Conservation (phyloP, 2,113 vertebrate species). For the Nyctibius bracteatus region DNA sequence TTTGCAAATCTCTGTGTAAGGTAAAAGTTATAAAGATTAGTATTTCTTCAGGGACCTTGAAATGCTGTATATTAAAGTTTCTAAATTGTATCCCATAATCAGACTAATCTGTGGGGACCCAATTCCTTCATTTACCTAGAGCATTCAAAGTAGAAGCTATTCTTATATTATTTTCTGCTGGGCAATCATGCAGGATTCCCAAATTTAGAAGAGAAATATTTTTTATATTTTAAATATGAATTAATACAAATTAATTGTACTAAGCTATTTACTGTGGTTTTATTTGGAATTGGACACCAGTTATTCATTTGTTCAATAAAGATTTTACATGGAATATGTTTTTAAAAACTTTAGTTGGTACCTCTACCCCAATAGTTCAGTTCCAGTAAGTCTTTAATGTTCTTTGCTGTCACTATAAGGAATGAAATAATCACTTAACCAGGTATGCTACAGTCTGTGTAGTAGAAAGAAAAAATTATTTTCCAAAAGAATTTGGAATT, state of each 20-base stretch:
- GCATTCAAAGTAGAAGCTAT: neutral
- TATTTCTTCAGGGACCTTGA: neutral
- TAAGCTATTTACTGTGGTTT: neutral
- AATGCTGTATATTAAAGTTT: neutral
- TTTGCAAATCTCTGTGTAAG: neutral
- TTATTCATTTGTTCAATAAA: slow-evolving; percentile 16
- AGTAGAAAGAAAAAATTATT: neutral
- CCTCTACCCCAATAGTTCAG: neutral
- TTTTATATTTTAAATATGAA: neutral
- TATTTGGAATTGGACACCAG: slow-evolving; percentile 1
- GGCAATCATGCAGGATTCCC: neutral
- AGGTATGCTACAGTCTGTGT: neutral
- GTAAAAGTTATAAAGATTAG: neutral
- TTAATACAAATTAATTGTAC: neutral
- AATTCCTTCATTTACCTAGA: slow-evolving; percentile 24
- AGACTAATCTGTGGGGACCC: neutral
- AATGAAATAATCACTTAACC: neutral
- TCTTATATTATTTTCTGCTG: neutral
- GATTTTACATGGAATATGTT: neutral
- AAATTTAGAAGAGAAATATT: neutral
- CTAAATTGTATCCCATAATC: neutral
- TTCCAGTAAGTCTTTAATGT: neutral
- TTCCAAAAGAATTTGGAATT: neutral
- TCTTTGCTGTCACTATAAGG: neutral
- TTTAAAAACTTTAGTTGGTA: neutral